These are phyloP conservation scores for Drosophila limbata DNA, from an alignment of 2,888 invertebrate species.

Conservation along the genomic window DNA sequence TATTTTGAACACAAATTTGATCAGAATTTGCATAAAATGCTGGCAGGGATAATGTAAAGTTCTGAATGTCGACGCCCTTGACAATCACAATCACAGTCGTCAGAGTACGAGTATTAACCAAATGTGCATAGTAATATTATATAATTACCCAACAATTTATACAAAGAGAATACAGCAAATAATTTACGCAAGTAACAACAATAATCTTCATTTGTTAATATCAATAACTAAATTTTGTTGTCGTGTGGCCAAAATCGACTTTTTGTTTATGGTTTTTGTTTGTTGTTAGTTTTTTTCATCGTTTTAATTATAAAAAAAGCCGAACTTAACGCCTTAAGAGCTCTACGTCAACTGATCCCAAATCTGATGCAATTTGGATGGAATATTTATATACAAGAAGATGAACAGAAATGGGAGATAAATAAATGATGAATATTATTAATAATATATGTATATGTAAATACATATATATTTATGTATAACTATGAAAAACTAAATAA, in stretches of 20 bases:
- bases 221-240: not conserved
- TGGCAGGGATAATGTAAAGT: too few relatives aligned
- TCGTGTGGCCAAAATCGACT: too few relatives aligned
- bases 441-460: conserved; percentile 16
- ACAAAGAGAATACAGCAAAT: conserved; percentile 5
- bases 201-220: not conserved
- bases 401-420: conserved; percentile 6
- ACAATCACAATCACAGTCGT: not conserved
- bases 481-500: conserved; percentile 41
- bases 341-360: conserved; percentile 42
- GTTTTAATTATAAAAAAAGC: conserved; percentile 45
- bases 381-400: conserved; percentile 52
- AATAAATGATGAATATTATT: not conserved
- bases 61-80: too few relatives aligned
- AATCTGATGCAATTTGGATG: conserved; percentile 23
- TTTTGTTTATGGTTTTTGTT: conserved; percentile 6
- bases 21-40: too few relatives aligned
- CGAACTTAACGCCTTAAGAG: conserved; percentile 53
- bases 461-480: conserved; percentile 37
- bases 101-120: not conserved
- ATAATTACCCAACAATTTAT: not conserved
- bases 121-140: conserved; percentile 8
- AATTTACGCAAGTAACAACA: conserved; percentile 29
- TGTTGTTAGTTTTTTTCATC: conserved; percentile 20
- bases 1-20: too few relatives aligned